phyloP scores from a whole-genome alignment of 2,113 vertebrate species.

The Macquaria australasica region DNA sequence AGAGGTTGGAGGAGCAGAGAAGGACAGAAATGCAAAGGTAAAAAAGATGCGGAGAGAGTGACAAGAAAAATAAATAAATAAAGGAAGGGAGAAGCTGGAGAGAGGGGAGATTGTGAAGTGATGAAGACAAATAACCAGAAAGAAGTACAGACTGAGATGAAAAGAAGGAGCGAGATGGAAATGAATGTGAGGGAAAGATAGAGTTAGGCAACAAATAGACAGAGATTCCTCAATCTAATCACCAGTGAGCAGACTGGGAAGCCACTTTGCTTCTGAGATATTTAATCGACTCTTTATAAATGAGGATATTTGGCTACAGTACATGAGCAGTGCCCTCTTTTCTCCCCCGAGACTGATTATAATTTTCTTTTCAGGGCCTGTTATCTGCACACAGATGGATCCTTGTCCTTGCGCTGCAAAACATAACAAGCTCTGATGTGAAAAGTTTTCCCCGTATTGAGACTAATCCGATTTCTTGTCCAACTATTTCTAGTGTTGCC shows the following conservation, averaged over 20 bases:
- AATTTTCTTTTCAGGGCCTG: conserved; percentile 61
- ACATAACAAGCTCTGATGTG: conserved; percentile 57
- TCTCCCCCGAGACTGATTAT: conserved; percentile 67
- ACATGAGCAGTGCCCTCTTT: conserved; percentile 38
- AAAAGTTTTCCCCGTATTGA: conserved; percentile 31
- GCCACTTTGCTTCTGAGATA: conserved; percentile 58
- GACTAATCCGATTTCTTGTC: conserved; percentile 40
- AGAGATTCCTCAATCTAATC: conserved; percentile 49
- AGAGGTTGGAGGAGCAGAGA: conserved; percentile 24
- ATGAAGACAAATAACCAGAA: conserved; percentile 4
- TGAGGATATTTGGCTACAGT: conserved; percentile 60
- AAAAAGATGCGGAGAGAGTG: not conserved
- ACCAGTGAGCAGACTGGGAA: conserved; percentile 40
- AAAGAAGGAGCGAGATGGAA: conserved; percentile 6
- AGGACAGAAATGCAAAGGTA: conserved; percentile 31
- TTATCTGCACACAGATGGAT: conserved; percentile 68
- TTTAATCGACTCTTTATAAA: conserved; percentile 65
- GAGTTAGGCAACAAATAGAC: conserved; percentile 11
- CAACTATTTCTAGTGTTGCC: conserved; percentile 25
- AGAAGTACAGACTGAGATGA: conserved; percentile 1
- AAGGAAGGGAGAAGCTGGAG: not conserved
- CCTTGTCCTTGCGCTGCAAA: conserved; percentile 52
- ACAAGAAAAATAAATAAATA: not conserved
- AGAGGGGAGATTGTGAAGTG: not conserved
- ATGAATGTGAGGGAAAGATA: not conserved